phyloP scores from a whole-genome alignment of 2,797 vertebrate species.

The Neoniphon sammara region DNA sequence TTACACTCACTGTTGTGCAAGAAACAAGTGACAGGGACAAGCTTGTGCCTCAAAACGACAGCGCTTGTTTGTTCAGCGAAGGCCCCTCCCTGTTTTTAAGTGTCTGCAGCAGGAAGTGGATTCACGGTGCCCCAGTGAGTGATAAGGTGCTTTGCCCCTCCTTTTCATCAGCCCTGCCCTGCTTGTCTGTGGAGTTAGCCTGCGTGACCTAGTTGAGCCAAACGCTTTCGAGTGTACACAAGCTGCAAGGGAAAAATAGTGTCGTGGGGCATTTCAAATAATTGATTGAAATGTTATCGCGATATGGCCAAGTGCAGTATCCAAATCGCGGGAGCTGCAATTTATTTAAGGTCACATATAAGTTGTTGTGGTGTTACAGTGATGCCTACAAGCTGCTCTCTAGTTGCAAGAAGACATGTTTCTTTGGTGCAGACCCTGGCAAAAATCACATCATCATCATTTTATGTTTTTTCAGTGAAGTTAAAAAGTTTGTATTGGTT shows the following conservation, averaged over 20 bases:
- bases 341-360: too few relatives aligned
- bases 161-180: conserved; percentile 10
- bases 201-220: conserved; percentile 52
- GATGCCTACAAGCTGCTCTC: too few relatives aligned
- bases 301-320: too few relatives aligned
- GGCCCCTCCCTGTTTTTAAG: conserved; percentile 1
- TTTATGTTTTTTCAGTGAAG: too few relatives aligned
- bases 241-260: conserved; percentile 10
- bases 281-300: too few relatives aligned
- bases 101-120: conserved; percentile 41
- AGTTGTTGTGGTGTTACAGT: too few relatives aligned
- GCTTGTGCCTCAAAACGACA: conserved; percentile 6
- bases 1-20: background rate
- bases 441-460: too few relatives aligned
- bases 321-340: too few relatives aligned
- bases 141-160: conserved; percentile 39
- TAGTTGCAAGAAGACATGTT: too few relatives aligned
- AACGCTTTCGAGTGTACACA: conserved; percentile 15
- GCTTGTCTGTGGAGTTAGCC: conserved; percentile 32
- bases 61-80: conserved; percentile 29
- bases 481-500: background rate
- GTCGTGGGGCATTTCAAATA: too few relatives aligned
- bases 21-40: background rate
- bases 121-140: conserved; percentile 23
- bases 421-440: too few relatives aligned